Percentiles rank a stretch among this genome's conserved stretches.
phyloP scores from a whole-genome alignment of 2,888 invertebrate genomes.

The Silvanus unidentatus region DNA sequence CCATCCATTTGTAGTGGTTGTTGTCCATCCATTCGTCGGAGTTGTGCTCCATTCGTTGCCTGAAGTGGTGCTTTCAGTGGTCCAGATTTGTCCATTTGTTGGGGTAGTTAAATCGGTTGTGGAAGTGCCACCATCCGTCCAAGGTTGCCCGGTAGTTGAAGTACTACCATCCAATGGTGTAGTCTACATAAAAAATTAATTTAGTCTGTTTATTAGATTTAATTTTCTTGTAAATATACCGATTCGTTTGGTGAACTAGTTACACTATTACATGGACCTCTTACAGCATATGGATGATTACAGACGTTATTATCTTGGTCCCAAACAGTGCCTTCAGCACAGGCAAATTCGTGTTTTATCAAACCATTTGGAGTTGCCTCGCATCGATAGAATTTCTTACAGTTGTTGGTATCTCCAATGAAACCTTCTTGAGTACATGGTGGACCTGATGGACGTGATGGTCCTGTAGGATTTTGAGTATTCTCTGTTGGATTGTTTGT shows the following conservation, averaged over 20 bases:
- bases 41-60: conserved; percentile 24
- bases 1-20: neutral
- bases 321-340: conserved; percentile 74
- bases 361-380: conserved; percentile 58
- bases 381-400: conserved; percentile 72
- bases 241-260: conserved; percentile 2
- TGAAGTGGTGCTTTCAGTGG: conserved; percentile 18
- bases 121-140: conserved; percentile 8
- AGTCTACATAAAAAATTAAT: too few relatives aligned
- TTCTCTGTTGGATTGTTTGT: conserved; percentile 8
- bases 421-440: conserved; percentile 64
- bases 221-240: too few relatives aligned
- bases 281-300: conserved; percentile 62
- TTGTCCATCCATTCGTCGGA: neutral
- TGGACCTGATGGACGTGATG: conserved; percentile 4
- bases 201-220: too few relatives aligned
- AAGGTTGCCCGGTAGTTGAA: conserved; percentile 7
- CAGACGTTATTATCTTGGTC: conserved; percentile 63
- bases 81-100: neutral
- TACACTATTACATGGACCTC: conserved; percentile 22
- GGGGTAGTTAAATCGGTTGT: conserved; percentile 11
- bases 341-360: conserved; percentile 63
- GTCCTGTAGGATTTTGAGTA: conserved; percentile 7
- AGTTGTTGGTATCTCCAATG: conserved; percentile 61
- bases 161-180: neutral